Base-by-base conservation (phyloP, 2,113 vertebrate species). In the Noturus placidus region DNA sequence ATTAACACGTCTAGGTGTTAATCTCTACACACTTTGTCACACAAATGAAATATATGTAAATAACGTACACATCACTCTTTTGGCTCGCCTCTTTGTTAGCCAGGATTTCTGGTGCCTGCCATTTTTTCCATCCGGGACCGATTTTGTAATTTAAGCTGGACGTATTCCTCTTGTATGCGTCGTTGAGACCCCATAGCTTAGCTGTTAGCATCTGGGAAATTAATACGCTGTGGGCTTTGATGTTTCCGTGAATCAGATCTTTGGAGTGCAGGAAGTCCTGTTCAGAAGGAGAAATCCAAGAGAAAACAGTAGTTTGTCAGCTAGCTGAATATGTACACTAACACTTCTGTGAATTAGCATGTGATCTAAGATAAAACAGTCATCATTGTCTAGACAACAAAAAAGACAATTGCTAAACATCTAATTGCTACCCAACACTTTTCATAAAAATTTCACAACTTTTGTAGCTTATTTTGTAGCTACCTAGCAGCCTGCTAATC, bases 21-120 rank as follows among this genome's bases (percentile, higher is more conserved):
- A 14, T 7, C 35, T 83, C 7, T 20, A 69, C 19, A 65, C 14
- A 52, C n/a, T 33, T 20, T 50, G 30, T 82, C 11, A 4, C 20
- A 85, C 7, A 27, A 1, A 14, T 22, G 8, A 38, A 54, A 61
- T 38, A 5, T 3, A 30, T 30, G 0, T 0, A 61, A 82, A 30
- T 17, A 56, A 91, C 97, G 33, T 94, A 99, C 98, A 98, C 83
- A 76, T 99, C 97, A 83, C 96, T 96, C 92, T 93, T 95, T 87
- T 93, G 94, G 91, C 91, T 91, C 5, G 93, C 89, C 2, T 94
- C 65, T 81, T 91, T 96, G 91, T 85, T 95, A 77, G 95, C 94
- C 67, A 99, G 93, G 25, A 96, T 86, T 91, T 99, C 98, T 0
- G 98, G 97, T 1, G 97, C 96, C 19, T 97, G 97, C 98, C 98